phyloP scores from a whole-genome alignment of 1,140 invertebrate species.

The Cyrtorhinus lividipennis region DNA sequence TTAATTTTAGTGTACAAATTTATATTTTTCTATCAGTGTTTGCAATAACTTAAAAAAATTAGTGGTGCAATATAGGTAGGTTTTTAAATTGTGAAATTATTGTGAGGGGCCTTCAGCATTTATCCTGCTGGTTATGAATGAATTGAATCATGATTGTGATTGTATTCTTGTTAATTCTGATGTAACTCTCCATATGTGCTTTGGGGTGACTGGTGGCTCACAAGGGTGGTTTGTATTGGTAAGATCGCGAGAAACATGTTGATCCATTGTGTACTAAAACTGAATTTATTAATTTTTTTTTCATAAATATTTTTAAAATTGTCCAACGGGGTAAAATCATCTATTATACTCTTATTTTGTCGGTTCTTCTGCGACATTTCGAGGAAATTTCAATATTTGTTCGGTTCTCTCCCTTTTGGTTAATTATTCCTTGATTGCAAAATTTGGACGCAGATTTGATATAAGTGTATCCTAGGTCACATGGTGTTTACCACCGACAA shows the following conservation, averaged over 20 bases:
- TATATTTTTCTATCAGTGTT: constrained; percentile 4
- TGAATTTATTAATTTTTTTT: neutral
- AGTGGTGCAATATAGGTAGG: neutral
- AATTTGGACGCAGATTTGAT: too few relatives aligned
- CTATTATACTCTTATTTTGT: too few relatives aligned
- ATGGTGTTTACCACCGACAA: too few relatives aligned
- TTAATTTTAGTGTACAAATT: neutral
- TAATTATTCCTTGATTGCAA: too few relatives aligned
- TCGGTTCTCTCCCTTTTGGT: too few relatives aligned
- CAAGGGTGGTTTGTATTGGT: neutral
- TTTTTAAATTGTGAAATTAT: neutral
- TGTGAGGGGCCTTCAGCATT: neutral
- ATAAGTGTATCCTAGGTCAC: too few relatives aligned
- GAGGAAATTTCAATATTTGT: too few relatives aligned
- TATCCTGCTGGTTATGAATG: neutral
- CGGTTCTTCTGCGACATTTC: too few relatives aligned
- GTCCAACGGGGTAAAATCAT: too few relatives aligned
- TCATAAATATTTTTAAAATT: too few relatives aligned
- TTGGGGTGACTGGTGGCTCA: neutral
- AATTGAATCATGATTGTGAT: neutral
- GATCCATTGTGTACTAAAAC: neutral
- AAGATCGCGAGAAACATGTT: neutral
- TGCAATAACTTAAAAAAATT: neutral
- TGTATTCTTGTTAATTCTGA: neutral
- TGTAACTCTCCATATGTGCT: neutral